Evolutionary conservation across 1,140 invertebrate species (phyloP), one percentile per base, ranked within the genome.

Genomic region (Lysiphlebus fabarum): DNA sequence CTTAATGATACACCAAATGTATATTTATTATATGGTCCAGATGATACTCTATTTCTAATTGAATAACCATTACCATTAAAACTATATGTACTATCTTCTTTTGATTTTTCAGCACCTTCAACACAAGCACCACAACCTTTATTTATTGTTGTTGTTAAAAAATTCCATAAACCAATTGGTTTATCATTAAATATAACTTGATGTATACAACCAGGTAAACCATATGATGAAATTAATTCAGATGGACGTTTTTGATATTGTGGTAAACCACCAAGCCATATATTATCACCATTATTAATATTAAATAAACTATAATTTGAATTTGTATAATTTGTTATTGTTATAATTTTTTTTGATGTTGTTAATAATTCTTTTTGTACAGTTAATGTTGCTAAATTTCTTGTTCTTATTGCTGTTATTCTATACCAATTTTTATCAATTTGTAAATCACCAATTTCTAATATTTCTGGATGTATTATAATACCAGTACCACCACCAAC

Each of bases 121-220:
- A 85, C 84, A 64, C 90, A 92, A 11, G 87, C 88, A 47, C 80
- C 81, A 69, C 94, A 97, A 7, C 84, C 84, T 58, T 82, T 81
- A 62, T 84, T 82, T n/a, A 78, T 73, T 34, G 81, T 74, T 58
- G 86, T 83, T 37, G 82, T 79, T 1, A 77, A 60, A 70, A 95
- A 97, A 76, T 96, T 92, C 91, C 92, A 97, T 0, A 97, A 79
- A 0, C 95, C 94, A 47, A 97, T 78, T 0, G 83, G 85, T 37
- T 86, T 83, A 6, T 87, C 88, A 75, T 96, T 91, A 1, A 93
- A 77, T 59, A 82, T 82, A 0, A 95, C 77, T 62, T 90, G 85
- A 72, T 93, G 84, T 6, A 96, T 80, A 58, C 93, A 95, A 0
- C 90, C 92, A 17, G 84, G 81, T 6, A 89, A 73, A 1, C 85